Evolutionary conservation across 2,113 vertebrate species (phyloP).

Genomic region (Odocoileus hemionus): DNA sequence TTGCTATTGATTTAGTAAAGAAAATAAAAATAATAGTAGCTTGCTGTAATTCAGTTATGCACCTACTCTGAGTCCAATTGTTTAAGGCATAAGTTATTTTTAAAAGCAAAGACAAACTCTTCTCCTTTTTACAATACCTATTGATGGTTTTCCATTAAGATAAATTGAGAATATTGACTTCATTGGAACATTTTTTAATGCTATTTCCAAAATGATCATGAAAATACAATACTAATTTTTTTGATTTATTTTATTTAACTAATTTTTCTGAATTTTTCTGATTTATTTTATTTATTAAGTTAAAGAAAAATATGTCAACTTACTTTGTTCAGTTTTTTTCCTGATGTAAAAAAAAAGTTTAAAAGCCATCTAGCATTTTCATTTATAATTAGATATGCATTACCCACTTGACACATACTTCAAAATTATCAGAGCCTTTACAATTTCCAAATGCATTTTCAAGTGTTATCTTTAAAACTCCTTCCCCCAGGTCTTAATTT

Average conservation of each 20-base stretch:
- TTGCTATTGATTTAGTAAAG: constrained; percentile 36
- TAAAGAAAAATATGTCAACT: background rate
- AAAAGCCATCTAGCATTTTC: constrained; percentile 45
- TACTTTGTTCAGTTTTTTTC: background rate
- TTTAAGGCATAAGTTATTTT: constrained; percentile 8
- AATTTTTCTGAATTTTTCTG: background rate
- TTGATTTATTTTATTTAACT: background rate
- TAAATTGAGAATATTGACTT: background rate
- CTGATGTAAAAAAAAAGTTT: background rate
- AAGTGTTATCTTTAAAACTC: constrained; percentile 42
- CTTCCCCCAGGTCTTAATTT: constrained; percentile 25
- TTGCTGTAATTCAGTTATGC: background rate
- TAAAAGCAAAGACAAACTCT: background rate
- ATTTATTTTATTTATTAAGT: background rate
- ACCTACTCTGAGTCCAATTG: background rate
- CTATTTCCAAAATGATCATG: background rate
- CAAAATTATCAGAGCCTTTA: background rate
- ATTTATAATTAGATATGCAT: constrained; percentile 39
- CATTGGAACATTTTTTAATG: background rate
- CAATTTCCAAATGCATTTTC: background rate
- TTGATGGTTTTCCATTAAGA: background rate
- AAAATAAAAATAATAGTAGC: constrained; percentile 21
- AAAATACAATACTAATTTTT: background rate
- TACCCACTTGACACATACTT: constrained; percentile 28
- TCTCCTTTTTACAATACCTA: background rate